Percentiles rank a stretch among this genome's conserved stretches.
These are phyloP conservation scores for Amphilophus citrinellus DNA, from an alignment of 2,113 vertebrate species.

Conservation along the genomic window DNA sequence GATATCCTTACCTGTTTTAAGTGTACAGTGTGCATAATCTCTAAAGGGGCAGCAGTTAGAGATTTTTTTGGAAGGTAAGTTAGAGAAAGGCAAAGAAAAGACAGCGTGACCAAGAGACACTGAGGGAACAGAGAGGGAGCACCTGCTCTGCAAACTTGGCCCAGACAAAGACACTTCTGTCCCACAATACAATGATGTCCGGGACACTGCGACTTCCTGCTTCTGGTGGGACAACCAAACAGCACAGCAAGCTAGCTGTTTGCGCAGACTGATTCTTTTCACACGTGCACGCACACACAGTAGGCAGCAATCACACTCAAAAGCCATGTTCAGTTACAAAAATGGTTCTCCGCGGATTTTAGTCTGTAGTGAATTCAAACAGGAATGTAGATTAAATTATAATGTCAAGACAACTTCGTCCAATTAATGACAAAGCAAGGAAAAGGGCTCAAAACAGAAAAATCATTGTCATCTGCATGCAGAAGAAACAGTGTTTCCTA, in stretches of 20 bases:
- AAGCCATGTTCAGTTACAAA: constrained; percentile 17
- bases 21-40: neutral
- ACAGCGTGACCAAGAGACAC: constrained; percentile 40
- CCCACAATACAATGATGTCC: constrained; percentile 69
- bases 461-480: neutral
- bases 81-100: constrained; percentile 24
- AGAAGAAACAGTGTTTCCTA: neutral
- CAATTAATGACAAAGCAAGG: neutral
- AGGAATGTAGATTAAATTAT: neutral
- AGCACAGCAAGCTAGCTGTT: constrained; percentile 53
- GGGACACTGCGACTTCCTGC: constrained; percentile 73
- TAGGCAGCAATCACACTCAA: neutral
- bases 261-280: constrained; percentile 32
- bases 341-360: neutral
- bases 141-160: constrained; percentile 78
- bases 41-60: neutral
- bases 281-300: constrained; percentile 18
- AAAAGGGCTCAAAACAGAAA: neutral
- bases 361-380: neutral
- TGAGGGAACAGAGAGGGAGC: constrained; percentile 63
- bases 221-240: constrained; percentile 67
- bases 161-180: constrained; percentile 83
- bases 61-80: neutral
- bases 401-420: neutral
- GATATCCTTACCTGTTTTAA: neutral